phyloP scores from a whole-genome alignment of 2,113 vertebrate species.

The Loxodonta africana region DNA sequence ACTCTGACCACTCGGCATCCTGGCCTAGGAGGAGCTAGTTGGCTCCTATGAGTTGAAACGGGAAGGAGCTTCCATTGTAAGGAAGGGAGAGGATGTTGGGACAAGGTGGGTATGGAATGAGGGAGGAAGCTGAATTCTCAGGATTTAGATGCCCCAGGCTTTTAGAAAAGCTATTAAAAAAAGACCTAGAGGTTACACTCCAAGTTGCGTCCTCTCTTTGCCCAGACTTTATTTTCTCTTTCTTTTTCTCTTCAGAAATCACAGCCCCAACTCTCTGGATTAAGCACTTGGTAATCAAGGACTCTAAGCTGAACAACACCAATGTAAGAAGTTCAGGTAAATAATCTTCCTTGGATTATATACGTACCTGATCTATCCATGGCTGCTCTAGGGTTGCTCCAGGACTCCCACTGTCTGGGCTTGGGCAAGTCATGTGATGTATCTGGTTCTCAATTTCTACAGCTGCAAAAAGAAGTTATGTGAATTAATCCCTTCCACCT shows the following conservation, averaged over 20 bases:
- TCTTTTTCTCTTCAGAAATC: constrained; percentile 92
- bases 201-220: neutral
- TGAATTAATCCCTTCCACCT: neutral
- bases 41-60: neutral
- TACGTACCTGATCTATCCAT: rapidly evolving
- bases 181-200: neutral
- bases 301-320: constrained; percentile 95
- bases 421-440: neutral
- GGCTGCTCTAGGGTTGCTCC: neutral
- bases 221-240: constrained; percentile 24
- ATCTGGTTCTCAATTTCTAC: constrained; percentile 11
- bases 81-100: neutral
- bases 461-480: constrained; percentile 25
- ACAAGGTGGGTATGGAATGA: neutral
- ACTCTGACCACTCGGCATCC: constrained; percentile 69
- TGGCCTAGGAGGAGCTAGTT: constrained; percentile 33
- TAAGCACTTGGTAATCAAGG: constrained; percentile 96
- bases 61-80: constrained; percentile 36
- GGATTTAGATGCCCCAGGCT: neutral
- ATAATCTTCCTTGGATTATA: neutral
- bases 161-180: neutral
- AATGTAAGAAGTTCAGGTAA: constrained; percentile 95
- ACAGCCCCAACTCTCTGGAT: constrained; percentile 98
- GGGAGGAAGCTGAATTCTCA: neutral
- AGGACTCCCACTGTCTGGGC: neutral